These are phyloP conservation scores for Exephanes ischioxanthus DNA, from an alignment of 2,888 invertebrate genomes.

Conservation along the genomic window DNA sequence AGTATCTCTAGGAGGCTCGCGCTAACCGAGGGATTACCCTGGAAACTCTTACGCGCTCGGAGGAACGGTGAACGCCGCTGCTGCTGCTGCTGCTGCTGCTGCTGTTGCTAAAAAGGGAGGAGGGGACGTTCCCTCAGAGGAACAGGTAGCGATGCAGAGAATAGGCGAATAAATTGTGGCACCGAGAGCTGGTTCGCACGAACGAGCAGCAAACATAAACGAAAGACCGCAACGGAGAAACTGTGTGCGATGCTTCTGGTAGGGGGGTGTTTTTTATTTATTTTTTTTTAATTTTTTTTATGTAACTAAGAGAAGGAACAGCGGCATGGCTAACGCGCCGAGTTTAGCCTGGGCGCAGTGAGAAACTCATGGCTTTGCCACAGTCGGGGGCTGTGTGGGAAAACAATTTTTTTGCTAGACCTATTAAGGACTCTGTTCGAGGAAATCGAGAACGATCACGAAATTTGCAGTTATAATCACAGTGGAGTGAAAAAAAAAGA, in stretches of 20 bases:
- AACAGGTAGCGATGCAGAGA: conserved; percentile 66
- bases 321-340: conserved; percentile 17
- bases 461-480: too few species aligned
- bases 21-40: conserved; percentile 58
- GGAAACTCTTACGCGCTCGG: conserved; percentile 56
- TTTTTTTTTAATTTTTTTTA: background rate
- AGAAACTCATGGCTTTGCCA: conserved; percentile 60
- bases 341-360: conserved; percentile 24
- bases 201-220: conserved; percentile 54
- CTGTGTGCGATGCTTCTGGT: conserved; percentile 55
- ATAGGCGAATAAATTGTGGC: conserved; percentile 71
- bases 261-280: background rate
- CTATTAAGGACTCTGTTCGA: conserved; percentile 27
- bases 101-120: background rate
- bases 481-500: too few species aligned
- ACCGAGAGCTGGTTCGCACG: conserved; percentile 67
- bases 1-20: conserved; percentile 57
- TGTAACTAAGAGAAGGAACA: conserved; percentile 31
- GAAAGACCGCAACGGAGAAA: conserved; percentile 43
- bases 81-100: background rate
- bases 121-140: conserved; percentile 38
- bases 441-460: background rate
- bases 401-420: conserved; percentile 48
- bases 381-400: conserved; percentile 46
- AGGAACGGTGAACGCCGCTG: conserved; percentile 1